These are phyloP conservation scores for Numenius arquata DNA, from an alignment of 2,113 vertebrate species.

Conservation along the genomic window DNA sequence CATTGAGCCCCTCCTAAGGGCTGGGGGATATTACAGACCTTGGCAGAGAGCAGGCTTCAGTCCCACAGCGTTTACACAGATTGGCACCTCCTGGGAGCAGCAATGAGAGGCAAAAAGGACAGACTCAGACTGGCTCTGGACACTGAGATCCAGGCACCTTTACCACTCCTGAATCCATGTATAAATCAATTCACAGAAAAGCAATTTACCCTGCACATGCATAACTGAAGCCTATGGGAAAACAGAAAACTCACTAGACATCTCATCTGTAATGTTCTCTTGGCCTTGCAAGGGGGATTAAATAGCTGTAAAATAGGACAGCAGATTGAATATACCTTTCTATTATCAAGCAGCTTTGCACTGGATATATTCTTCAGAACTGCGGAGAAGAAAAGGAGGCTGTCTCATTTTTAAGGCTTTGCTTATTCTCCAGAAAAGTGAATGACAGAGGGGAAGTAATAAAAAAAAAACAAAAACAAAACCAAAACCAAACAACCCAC, in stretches of 20 bases:
- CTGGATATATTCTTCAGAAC: background rate
- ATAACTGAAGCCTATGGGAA: background rate
- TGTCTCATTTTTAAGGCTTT: background rate
- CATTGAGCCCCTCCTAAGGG: background rate
- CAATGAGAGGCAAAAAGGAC: background rate
- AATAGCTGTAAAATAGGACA: background rate
- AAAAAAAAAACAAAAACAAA: background rate
- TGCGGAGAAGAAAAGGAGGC: background rate
- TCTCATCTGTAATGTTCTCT: background rate
- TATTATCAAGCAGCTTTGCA: background rate
- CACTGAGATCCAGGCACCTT: background rate
- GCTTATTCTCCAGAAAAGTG: background rate
- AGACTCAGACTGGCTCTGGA: no score
- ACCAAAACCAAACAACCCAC: no score
- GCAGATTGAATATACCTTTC: background rate
- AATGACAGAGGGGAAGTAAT: background rate
- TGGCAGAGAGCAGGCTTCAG: background rate
- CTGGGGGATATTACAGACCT: background rate
- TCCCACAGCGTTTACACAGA: background rate
- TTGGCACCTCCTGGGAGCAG: background rate
- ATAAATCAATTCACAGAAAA: background rate
- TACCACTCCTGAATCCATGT: background rate
- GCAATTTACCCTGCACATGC: background rate
- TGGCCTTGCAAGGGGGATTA: background rate
- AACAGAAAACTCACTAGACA: background rate